phyloP scores from a whole-genome alignment of 2,797 vertebrate genomes.

The Pterois miles region DNA sequence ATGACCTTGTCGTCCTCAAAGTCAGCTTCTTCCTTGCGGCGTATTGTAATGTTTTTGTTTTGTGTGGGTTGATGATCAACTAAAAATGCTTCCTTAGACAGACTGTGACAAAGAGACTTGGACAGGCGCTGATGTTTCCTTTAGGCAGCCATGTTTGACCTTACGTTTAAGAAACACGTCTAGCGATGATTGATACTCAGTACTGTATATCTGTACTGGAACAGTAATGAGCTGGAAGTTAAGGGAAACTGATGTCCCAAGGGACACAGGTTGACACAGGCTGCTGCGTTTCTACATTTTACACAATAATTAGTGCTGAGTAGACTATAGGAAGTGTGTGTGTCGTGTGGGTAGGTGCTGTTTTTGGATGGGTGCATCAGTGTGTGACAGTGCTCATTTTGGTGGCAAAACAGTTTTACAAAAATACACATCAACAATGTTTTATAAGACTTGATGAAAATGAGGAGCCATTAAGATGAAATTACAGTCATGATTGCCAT shows the following conservation, averaged over 20 bases:
- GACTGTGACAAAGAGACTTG: not conserved
- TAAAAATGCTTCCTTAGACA: not conserved
- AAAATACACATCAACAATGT: conserved; percentile 14
- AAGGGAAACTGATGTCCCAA: conserved; percentile 13
- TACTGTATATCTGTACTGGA: not conserved
- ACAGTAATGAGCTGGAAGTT: conserved; percentile 28
- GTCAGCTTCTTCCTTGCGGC: not conserved
- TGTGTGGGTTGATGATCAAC: not conserved
- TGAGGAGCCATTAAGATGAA: conserved; percentile 14
- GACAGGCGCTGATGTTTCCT: not conserved
- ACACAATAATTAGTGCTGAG: conserved; percentile 48
- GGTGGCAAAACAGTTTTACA: conserved; percentile 12
- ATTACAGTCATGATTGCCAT: conserved; percentile 27
- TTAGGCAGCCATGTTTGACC: not conserved
- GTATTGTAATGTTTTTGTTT: not conserved
- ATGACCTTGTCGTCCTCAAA: not conserved
- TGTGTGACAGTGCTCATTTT: conserved; percentile 34
- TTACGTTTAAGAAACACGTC: not conserved
- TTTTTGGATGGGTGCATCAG: conserved; percentile 20
- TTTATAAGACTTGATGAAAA: conserved; percentile 41
- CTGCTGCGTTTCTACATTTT: conserved; percentile 28
- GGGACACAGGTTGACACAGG: conserved; percentile 18
- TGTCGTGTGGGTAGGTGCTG: not conserved
- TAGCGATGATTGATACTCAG: not conserved
- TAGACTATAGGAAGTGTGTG: conserved; percentile 24